Percentiles rank a stretch among this genome's conserved stretches.
Conservation (phyloP, 2,797 vertebrate genomes). For the Enteromius radiatus region DNA sequence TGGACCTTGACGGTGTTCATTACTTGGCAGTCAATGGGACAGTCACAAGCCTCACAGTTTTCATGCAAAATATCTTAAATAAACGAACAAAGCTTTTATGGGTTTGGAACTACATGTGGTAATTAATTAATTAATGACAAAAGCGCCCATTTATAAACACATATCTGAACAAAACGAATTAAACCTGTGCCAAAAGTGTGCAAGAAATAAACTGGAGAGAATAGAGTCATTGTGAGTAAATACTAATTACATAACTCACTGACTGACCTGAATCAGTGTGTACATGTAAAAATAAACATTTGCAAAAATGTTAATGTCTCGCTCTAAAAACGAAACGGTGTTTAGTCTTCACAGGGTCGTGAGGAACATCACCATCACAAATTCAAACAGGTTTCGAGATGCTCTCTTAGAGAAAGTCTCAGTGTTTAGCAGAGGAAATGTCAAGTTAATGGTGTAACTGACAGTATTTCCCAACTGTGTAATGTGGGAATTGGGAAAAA, state of each 20-base stretch:
- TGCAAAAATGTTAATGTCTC: background rate
- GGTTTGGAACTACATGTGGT: no score
- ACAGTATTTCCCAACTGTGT: slow-evolving; percentile 28
- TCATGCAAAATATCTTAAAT: no score
- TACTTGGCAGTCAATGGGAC: no score
- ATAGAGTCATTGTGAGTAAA: background rate
- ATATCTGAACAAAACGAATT: background rate
- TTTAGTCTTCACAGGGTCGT: slow-evolving; percentile 11
- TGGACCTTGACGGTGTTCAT: no score
- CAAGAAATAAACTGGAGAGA: background rate
- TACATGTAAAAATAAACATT: slow-evolving; percentile 6
- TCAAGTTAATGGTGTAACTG: slow-evolving; percentile 26
- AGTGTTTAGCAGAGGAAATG: slow-evolving; percentile 22
- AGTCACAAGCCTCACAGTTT: no score
- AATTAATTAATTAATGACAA: no score
- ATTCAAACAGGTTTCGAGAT: background rate
- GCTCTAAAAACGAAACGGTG: background rate
- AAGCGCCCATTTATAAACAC: background rate
- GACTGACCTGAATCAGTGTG: background rate
- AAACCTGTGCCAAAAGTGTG: background rate
- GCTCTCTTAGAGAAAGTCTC: background rate
- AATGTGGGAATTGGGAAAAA: background rate
- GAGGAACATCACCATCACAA: background rate
- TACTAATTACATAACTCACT: background rate
- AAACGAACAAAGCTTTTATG: no score